These are phyloP conservation scores for Melanerpes aurifrons DNA, from an alignment of 2,113 vertebrate genomes.

Conservation along the genomic window DNA sequence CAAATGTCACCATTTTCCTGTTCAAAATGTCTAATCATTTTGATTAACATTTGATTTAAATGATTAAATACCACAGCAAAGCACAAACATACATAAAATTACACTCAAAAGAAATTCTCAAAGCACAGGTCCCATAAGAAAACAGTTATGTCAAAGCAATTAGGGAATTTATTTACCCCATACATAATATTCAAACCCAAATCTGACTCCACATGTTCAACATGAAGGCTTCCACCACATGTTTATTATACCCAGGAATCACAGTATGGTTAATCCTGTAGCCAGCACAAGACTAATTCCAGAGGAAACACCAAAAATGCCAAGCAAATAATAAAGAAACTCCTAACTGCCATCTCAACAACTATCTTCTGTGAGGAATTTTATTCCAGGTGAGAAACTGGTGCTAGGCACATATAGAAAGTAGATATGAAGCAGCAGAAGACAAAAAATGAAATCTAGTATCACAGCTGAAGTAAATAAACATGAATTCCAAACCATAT, in stretches of 20 bases:
- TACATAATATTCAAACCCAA: neutral
- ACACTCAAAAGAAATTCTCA: slow-evolving; percentile 17
- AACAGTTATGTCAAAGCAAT: slow-evolving; percentile 34
- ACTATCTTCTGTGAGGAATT: neutral
- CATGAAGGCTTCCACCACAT: neutral
- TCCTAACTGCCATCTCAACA: neutral
- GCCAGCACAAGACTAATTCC: neutral
- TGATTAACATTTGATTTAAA: slow-evolving; percentile 68
- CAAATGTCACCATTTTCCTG: slow-evolving; percentile 56
- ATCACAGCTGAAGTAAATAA: slow-evolving; percentile 14
- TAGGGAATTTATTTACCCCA: slow-evolving; percentile 18
- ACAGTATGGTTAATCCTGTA: neutral
- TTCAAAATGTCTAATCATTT: slow-evolving; percentile 59
- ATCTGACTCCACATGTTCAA: neutral
- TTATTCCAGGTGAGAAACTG: neutral
- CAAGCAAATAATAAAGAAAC: neutral
- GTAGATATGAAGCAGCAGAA: neutral
- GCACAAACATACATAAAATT: slow-evolving; percentile 57
- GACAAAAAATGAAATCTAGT: slow-evolving; percentile 7
- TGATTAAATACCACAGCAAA: slow-evolving; percentile 54
- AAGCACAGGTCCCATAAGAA: slow-evolving; percentile 30
- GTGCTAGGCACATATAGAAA: neutral
- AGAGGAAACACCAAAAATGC: neutral
- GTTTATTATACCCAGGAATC: neutral
- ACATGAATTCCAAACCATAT: neutral